A percentile compares a stretch with the other conserved stretches of the same genome.
These are phyloP conservation scores for Xestia c-nigrum DNA, from an alignment of 2,888 invertebrate genomes.

Conservation along the genomic window DNA sequence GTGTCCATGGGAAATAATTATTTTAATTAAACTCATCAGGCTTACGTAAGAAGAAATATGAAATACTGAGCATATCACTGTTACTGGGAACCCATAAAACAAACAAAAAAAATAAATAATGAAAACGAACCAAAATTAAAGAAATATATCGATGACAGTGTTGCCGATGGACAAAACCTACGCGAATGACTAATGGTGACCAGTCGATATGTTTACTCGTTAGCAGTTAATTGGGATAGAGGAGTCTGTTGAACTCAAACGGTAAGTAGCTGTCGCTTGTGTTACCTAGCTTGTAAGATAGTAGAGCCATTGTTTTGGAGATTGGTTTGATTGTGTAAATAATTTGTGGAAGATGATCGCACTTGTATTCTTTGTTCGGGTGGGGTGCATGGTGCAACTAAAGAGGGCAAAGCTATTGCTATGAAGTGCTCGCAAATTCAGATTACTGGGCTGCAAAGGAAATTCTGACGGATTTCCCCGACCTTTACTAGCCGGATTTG, in stretches of 20 bases:
- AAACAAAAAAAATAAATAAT: slow-evolving; percentile 16
- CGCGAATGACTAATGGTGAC: slow-evolving; percentile 71
- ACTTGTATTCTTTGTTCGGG: neutral
- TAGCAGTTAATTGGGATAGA: slow-evolving; percentile 71
- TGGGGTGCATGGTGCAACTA: neutral
- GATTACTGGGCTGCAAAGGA: neutral
- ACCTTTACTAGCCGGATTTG: neutral
- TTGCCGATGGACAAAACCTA: slow-evolving; percentile 67
- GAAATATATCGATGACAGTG: slow-evolving; percentile 42
- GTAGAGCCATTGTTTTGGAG: slow-evolving; percentile 6
- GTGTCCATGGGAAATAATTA: neutral
- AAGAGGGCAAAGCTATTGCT: neutral
- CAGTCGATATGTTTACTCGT: slow-evolving; percentile 67
- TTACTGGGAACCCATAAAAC: slow-evolving; percentile 2
- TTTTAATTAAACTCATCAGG: neutral
- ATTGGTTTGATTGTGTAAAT: neutral
- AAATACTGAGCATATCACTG: neutral
- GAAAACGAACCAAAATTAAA: slow-evolving; percentile 22
- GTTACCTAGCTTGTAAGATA: slow-evolving; percentile 37
- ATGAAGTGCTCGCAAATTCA: neutral
- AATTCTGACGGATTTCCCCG: neutral
- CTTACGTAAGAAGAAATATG: neutral
- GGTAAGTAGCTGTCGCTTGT: slow-evolving; percentile 39
- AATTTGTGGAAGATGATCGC: neutral
- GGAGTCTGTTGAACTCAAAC: slow-evolving; percentile 69